Conservation (phyloP, 2,113 vertebrate genomes). For the Bubalus kerabau region DNA sequence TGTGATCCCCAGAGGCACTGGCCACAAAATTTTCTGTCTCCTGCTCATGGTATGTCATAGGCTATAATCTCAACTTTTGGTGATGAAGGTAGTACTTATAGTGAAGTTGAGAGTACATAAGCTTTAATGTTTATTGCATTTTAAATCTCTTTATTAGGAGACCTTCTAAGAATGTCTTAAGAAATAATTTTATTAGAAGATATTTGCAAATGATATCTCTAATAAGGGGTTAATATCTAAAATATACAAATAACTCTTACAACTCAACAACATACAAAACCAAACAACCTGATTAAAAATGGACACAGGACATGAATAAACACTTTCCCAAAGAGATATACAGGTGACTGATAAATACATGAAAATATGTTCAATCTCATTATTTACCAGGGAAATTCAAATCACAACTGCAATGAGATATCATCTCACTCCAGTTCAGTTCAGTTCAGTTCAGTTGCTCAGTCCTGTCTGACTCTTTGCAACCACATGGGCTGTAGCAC, state of each 20-base stretch:
- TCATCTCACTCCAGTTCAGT: not conserved
- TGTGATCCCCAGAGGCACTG: not conserved
- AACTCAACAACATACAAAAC: not conserved
- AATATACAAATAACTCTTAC: not conserved
- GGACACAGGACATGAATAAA: not conserved
- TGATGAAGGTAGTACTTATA: not conserved
- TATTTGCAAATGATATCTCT: not conserved
- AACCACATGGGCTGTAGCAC: not conserved
- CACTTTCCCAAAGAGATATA: not conserved
- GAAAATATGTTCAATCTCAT: not conserved
- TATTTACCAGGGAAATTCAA: not conserved
- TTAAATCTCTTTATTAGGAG: conserved; percentile 19
- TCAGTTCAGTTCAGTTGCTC: not conserved
- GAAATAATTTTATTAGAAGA: not conserved
- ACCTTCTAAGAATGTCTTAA: not conserved
- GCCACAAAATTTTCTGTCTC: not conserved
- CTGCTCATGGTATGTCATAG: not conserved
- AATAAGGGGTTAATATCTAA: not conserved
- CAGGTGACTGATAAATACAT: not conserved
- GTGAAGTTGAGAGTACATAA: not conserved
- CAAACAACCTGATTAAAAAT: not conserved
- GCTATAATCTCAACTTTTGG: not conserved
- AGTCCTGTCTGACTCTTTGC: not conserved
- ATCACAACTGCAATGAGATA: not conserved
- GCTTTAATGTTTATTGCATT: conserved; percentile 14